These are phyloP conservation scores for Propithecus perrieri DNA, from an alignment of 2,797 vertebrate genomes.

Conservation along the genomic window DNA sequence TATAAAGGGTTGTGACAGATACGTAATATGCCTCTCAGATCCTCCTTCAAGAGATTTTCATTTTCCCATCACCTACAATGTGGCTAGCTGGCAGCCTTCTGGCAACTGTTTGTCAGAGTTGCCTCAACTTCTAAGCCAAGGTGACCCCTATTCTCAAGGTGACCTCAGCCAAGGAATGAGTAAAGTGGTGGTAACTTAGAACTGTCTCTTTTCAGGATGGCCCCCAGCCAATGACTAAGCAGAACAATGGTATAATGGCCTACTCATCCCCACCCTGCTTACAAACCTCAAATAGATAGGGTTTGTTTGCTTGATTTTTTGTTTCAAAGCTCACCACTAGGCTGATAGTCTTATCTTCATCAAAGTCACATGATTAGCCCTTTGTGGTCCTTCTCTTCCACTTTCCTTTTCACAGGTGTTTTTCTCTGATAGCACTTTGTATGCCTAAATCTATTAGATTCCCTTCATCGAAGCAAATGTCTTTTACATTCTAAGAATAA, in stretches of 20 bases:
- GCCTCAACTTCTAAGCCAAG: not conserved
- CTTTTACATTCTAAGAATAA: not conserved
- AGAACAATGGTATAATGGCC: not conserved
- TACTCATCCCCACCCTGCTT: not conserved
- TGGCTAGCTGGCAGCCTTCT: not conserved
- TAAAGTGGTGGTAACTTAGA: not conserved
- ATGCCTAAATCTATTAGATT: not conserved
- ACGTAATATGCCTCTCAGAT: no score
- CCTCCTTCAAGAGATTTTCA: not conserved
- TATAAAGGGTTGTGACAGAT: accelerated
- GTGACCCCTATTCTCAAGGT: not conserved
- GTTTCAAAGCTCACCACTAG: accelerated
- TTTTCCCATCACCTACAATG: not conserved
- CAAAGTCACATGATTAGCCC: not conserved
- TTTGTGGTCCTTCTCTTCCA: not conserved
- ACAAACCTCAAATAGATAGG: not conserved
- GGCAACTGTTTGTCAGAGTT: not conserved
- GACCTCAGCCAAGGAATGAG: not conserved
- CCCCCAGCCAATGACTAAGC: not conserved
- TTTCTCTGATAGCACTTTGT: accelerated
- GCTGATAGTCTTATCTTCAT: not conserved
- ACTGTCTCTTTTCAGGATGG: not conserved
- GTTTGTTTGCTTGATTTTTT: not conserved
- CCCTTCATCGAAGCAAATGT: not conserved
- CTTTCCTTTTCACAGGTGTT: not conserved